Base-by-base conservation (phyloP, 1,140 invertebrate genomes). In the Pachypsylla venusta region DNA sequence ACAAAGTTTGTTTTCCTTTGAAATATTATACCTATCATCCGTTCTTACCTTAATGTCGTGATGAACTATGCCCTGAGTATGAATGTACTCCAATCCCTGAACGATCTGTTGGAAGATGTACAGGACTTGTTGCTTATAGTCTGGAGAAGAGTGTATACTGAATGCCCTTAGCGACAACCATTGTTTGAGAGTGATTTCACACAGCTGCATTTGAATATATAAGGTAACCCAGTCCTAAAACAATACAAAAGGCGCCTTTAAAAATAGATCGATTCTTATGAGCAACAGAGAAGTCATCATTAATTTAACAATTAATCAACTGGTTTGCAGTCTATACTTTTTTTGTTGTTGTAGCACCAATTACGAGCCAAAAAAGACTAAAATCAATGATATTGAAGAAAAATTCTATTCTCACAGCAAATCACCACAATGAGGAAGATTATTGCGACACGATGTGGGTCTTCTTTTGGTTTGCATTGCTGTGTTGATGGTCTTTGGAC, bases 201-300 rank as follows among this genome's bases (percentile, higher is more conserved):
- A 89, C 24, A 83, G 76, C 30, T 85, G 78, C 87, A 90, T 90
- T 71, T 89, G 87, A 62, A 90, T 89, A 67, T 81, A 89, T 2
- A 90, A 68, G 25, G 80, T 81, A 0, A 79, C 78, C 73, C 77
- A 82, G 65, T 78, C 75, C 25, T 77, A 64, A 10, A 58, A 59
- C 1, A 54, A 24, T 28, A 53, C 39, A 39, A 60, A 56, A 57
- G 57, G 62, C 54, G 54, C 4, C 3, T 16, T n/a, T n/a, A n/a
- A n/a, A n/a, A n/a, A n/a, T n/a, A n/a, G 13, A 22, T 56, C 25
- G 55, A 13, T 40, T 7, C 28, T 2, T 42, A 16, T 30, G 30
- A n/a, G 14, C 54, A 35, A 16, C 10, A 35, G 16, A 16, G 16
- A 35, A 35, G 10, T 35, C 10, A 35, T 12, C 30, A 35, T 35